Evolutionary conservation across 2,113 vertebrate genomes (phyloP), one percentile per base, ranked within the genome.

Genomic region (Xiphophorus hellerii): DNA sequence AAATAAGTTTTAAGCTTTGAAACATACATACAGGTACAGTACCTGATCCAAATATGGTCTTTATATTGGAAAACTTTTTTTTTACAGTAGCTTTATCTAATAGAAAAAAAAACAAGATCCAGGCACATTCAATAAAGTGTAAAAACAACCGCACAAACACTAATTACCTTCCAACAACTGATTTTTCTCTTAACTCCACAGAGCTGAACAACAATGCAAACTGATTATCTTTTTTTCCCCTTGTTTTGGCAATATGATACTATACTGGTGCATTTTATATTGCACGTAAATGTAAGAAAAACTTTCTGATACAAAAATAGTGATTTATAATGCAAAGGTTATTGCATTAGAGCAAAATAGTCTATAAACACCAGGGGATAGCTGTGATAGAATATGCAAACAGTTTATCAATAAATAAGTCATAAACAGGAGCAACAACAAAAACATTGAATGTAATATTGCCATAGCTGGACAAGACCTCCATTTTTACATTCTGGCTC

Each of bases 251-350:
- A 71, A 82, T 94, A 74, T 81, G 81, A 95, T 93, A 95, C 92
- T 93, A 94, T 95, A 95, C 88, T 83, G 94, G 95, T 97, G 95
- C 95, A 95, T 94, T 95, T 94, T 95, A 96, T 94, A 93, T 94
- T 96, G 95, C 96, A 98, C 96, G 96, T 96, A 96, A 96, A 95
- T 93, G 94, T 95, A 97, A 94, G 94, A 97, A 94, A 97, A 95
- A 96, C 95, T 96, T 96, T 96, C 92, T 93, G 96, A 95, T 99
- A 98, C 96, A 99, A 99, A 99, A 98, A 98, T 97, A 98, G 95
- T 95, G 95, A 94, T 96, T 94, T 95, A 95, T 95, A 95, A 96
- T 93, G 95, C 95, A 95, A 95, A 94, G 65, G 75, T 85, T 90
- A 85, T 89, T 94, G 88, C 90, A 92, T 92, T 90, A 70, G 94